Evolutionary conservation across 2,888 invertebrate genomes (phyloP), one percentile per base, ranked within the genome.

Genomic region (Sphaerophoria rueppellii): DNA sequence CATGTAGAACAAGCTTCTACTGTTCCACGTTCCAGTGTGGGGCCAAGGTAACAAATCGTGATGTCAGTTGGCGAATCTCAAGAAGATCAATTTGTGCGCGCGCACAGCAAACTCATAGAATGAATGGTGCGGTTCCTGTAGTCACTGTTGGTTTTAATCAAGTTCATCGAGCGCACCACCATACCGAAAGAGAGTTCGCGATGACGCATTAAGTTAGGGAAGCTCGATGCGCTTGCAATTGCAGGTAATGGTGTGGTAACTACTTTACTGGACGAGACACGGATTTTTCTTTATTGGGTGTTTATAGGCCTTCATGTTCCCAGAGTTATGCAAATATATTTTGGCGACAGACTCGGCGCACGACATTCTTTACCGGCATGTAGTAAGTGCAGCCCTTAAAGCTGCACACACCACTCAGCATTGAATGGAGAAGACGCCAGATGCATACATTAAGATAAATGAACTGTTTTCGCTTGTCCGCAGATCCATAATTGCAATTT

Each of bases 41-140:
- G 69, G 76, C 69, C 72, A 76, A 76, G 75, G 72, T 85, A 81
- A 85, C 85, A 85, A 85, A 85, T 85, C 85, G 85, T 85, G 85
- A 85, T 85, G 85, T 85, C 85, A 85, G 81, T 76, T 77, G 73
- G 76, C 85, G 70, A 85, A 77, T 81, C 85, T 77, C 81, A 43
- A 55, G 76, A 85, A 76, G 85, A 85, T 85, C 85, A 85, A 85
- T 85, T 81, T 85, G 85, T 77, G 85, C 58, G 69, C 72, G 81
- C 72, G 74, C 81, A 65, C 24, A 24, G 24, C 24, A 2, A 24
- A 16, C 65, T 50, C 37, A 67, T 40, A 69, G 32, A 78, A 9
- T 12, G 6, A 43, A n/a, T 65, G 67, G 70, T 65, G 52, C 69
- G 61, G 72, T 65, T 65, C 34, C n/a, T n/a, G n/a, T n/a, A n/a